These are phyloP conservation scores for Rhizoglyphus robini DNA, from an alignment of 1,140 invertebrate species.

Conservation along the genomic window DNA sequence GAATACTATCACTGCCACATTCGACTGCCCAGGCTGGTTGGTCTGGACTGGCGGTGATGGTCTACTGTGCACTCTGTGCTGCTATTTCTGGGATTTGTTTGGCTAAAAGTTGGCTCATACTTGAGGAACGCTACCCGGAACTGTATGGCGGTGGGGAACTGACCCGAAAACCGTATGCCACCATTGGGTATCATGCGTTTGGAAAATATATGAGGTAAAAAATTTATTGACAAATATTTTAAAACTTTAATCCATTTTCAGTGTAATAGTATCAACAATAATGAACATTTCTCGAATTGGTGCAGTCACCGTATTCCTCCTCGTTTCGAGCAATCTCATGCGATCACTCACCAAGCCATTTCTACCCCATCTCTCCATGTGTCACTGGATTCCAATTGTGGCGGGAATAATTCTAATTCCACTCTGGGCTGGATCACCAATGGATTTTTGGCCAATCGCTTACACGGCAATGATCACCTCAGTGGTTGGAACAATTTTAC, in stretches of 20 bases:
- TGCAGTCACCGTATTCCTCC: slow-evolving; percentile 51
- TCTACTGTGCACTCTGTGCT: not conserved
- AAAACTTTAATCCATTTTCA: not conserved
- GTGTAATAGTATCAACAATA: slow-evolving; percentile 2
- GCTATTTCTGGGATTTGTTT: slow-evolving; percentile 12
- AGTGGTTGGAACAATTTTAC: slow-evolving; percentile 44
- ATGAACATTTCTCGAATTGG: slow-evolving; percentile 52
- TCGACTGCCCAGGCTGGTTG: slow-evolving; percentile 1
- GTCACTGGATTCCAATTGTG: slow-evolving; percentile 49
- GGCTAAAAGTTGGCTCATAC: slow-evolving; percentile 20
- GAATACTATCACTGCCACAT: not conserved
- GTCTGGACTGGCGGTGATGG: slow-evolving; percentile 17
- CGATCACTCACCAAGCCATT: slow-evolving; percentile 41
- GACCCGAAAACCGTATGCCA: slow-evolving; percentile 19
- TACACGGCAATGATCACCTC: slow-evolving; percentile 39
- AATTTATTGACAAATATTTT: too few relatives aligned
- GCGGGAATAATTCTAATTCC: slow-evolving; percentile 44
- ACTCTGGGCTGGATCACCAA: slow-evolving; percentile 53
- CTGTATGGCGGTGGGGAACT: not conserved
- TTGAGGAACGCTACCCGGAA: slow-evolving; percentile 22
- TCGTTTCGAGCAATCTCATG: slow-evolving; percentile 50
- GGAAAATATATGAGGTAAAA: too few relatives aligned
- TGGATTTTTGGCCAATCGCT: slow-evolving; percentile 46
- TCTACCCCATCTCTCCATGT: slow-evolving; percentile 39
- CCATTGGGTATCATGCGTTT: slow-evolving; percentile 6